Percentiles rank a stretch among this genome's conserved stretches.
Evolutionary conservation across 2,113 vertebrate species (phyloP).

Genomic region (Strigops habroptila): DNA sequence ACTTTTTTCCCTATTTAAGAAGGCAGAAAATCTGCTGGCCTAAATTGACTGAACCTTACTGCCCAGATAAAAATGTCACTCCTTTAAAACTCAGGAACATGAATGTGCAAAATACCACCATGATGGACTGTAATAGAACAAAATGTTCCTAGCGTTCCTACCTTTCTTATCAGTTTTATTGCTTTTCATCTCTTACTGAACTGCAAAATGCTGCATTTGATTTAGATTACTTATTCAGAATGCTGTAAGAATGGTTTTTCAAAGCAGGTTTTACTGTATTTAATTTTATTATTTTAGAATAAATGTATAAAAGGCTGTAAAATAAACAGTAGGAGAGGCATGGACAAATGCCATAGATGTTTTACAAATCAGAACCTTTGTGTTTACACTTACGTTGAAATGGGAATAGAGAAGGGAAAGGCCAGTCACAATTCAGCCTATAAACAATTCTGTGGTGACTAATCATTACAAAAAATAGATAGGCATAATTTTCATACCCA

Average conservation of each 20-base stretch:
- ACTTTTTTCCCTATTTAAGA: background rate
- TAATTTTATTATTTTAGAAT: slow-evolving; percentile 4
- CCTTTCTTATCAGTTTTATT: slow-evolving; percentile 16
- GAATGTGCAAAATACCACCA: background rate
- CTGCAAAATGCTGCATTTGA: background rate
- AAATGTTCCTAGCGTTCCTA: background rate
- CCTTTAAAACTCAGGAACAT: background rate
- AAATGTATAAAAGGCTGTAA: background rate
- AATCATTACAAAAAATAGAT: slow-evolving; percentile 36
- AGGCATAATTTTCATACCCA: slow-evolving; percentile 31
- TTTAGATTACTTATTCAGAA: background rate
- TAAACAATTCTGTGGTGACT: background rate
- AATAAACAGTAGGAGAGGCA: background rate
- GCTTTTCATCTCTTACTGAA: background rate
- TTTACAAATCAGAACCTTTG: background rate
- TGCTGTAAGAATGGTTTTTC: background rate
- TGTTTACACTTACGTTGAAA: background rate
- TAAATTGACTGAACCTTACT: background rate
- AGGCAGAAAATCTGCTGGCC: background rate
- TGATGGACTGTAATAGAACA: background rate
- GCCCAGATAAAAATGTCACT: background rate
- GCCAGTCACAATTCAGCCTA: background rate
- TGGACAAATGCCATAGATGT: background rate
- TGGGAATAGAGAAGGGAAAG: background rate
- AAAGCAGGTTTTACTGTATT: background rate